Evolutionary conservation across 2,888 invertebrate genomes (phyloP), one percentile per base, ranked within the genome.

Genomic region (Pasiphila rectangulata): DNA sequence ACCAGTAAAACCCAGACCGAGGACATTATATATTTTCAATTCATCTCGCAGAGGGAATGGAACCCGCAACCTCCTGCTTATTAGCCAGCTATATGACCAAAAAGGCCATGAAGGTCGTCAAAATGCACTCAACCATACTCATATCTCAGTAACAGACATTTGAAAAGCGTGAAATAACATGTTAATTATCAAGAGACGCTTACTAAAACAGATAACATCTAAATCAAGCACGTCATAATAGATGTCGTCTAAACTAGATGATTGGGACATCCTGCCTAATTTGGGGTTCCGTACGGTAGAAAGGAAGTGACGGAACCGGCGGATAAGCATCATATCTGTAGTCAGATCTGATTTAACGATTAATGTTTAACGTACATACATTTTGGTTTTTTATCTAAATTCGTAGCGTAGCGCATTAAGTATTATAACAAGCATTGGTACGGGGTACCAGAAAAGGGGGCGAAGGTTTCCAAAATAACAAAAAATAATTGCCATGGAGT

Each of bases 141-240:
- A 40, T n/a, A n/a, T n/a, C n/a, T 40, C 46, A 36, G 41, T 41
- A 47, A 41, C 41, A 10, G 10, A 10, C 17, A 30, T 15, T 6
- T n/a, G n/a, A n/a, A 41, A 47, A 41, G 30, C 39, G 39, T 39
- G 20, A 39, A 39, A 10, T 13, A 29, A 29, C 25, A 13, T 37
- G 40, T 37, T 41, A 36, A 38, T 35, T 30, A 32, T 16, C 17
- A 32, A 16, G 16, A 1, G 16, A 41, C 46, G 46, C 36, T 34
- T 27, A 39, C 43, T 43, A 38, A 38, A 19, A 9, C n/a, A 47
- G 48, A 48, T 43, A 48, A 6, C 23, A 48, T 48, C 42, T 4
- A 42, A 42, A 27, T 47, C 37, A 25, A 7, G 5, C 36, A 39
- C 9, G 7, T 15, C 4, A 15, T 38, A n/a, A n/a, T 17, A 32